A percentile compares a stretch with the other conserved stretches of the same genome.
These are phyloP conservation scores for Diachrysia chrysitis DNA, from an alignment of 2,888 invertebrate species.

Conservation along the genomic window DNA sequence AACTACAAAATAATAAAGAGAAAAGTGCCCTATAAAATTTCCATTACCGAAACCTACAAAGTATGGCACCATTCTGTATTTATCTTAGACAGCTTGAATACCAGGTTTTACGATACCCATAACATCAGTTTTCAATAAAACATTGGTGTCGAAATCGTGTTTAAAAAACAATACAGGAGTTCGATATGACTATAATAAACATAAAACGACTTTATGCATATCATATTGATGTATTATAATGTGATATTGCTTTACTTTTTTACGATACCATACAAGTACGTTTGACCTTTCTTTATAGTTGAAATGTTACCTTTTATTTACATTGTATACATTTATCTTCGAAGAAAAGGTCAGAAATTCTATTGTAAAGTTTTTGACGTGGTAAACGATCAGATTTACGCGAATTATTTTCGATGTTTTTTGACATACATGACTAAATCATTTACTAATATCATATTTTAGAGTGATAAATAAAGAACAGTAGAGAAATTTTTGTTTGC, in stretches of 20 bases:
- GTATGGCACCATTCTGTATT: constrained; percentile 68
- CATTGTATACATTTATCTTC: constrained; percentile 5
- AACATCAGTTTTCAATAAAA: constrained; percentile 81
- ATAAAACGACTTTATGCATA: constrained; percentile 70
- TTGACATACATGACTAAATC: not conserved
- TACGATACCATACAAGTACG: constrained; percentile 24
- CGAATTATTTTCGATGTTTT: not conserved
- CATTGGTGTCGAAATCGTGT: constrained; percentile 68
- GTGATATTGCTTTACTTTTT: constrained; percentile 54
- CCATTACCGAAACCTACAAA: constrained; percentile 69
- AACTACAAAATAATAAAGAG: constrained; percentile 68
- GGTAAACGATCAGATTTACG: not conserved
- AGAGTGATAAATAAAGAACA: constrained; percentile 15
- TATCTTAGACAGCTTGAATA: constrained; percentile 73
- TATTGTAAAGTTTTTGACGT: not conserved
- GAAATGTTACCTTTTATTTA: constrained; percentile 14
- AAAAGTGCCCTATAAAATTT: constrained; percentile 77
- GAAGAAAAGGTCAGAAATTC: not conserved
- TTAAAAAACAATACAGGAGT: constrained; percentile 74
- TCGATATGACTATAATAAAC: constrained; percentile 71
- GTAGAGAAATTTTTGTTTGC: constrained; percentile 52
- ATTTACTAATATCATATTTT: not conserved
- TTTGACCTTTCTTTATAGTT: constrained; percentile 8
- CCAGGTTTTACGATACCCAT: constrained; percentile 77
- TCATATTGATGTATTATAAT: constrained; percentile 55